These are phyloP conservation scores for Fragum sueziense DNA, from an alignment of 2,888 invertebrate species.

Conservation along the genomic window DNA sequence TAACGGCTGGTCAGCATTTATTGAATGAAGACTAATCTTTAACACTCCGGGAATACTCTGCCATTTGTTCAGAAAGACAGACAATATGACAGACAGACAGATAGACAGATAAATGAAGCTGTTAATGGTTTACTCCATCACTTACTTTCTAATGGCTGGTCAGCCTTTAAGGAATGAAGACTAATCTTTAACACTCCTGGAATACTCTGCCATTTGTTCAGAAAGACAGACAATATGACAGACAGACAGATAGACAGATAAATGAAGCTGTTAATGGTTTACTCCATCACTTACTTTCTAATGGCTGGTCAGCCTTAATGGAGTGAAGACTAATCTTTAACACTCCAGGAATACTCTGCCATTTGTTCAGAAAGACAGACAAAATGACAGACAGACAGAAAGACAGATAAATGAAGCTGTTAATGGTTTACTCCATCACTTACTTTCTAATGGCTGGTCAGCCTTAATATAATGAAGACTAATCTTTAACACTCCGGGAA, in stretches of 20 bases:
- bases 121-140: too few species aligned
- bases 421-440: too few species aligned
- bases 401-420: too few species aligned
- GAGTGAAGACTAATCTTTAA: constrained; percentile 90
- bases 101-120: too few species aligned
- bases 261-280: too few species aligned
- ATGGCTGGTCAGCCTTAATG: constrained; percentile 72
- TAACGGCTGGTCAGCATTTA: constrained; percentile 68
- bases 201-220: constrained; percentile 93
- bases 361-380: too few species aligned
- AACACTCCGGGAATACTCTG: constrained; percentile 94
- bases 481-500: constrained; percentile 93
- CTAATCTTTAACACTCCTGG: constrained; percentile 93
- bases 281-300: constrained; percentile 73
- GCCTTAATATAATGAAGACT: constrained; percentile 86
- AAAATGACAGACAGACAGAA: too few species aligned
- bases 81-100: too few species aligned
- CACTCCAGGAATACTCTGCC: constrained; percentile 94
- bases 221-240: too few species aligned
- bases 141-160: constrained; percentile 69
- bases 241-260: too few species aligned
- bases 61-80: constrained; percentile 92
- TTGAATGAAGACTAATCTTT: constrained; percentile 89
- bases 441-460: constrained; percentile 68
- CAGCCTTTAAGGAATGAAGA: constrained; percentile 85